Evolutionary conservation across 1,140 invertebrate species (phyloP).

Genomic region (Tetramorium alpestre): DNA sequence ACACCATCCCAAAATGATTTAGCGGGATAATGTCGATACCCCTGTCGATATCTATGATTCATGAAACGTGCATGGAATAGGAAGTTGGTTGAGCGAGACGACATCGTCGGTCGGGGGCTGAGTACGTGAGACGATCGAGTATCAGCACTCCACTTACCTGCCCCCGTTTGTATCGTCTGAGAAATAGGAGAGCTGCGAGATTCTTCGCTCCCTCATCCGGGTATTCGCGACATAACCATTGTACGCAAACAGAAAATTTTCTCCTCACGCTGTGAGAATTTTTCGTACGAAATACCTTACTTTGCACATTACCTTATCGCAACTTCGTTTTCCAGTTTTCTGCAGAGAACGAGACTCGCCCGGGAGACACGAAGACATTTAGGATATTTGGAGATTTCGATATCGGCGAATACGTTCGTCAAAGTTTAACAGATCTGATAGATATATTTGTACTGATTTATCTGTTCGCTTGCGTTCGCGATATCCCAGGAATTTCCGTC

Average conservation of each 20-base stretch:
- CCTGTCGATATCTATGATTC: constrained; percentile 45
- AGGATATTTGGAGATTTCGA: neutral
- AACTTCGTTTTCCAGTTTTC: neutral
- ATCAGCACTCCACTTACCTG: constrained; percentile 23
- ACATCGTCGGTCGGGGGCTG: neutral
- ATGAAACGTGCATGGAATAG: constrained; percentile 22
- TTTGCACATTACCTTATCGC: neutral
- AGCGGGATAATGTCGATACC: constrained; percentile 30
- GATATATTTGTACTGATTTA: constrained; percentile 37
- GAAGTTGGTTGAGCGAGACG: neutral
- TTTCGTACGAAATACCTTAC: neutral
- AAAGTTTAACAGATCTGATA: constrained; percentile 7
- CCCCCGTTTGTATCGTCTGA: constrained; percentile 24
- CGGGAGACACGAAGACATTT: neutral
- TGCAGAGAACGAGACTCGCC: neutral
- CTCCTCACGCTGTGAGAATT: neutral
- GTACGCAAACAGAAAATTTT: constrained; percentile 28
- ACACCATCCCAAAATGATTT: constrained; percentile 13
- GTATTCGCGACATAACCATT: neutral
- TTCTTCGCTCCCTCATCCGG: neutral
- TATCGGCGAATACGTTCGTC: neutral
- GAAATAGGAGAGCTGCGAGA: constrained; percentile 40
- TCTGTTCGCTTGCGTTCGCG: constrained; percentile 25
- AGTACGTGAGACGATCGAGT: constrained; percentile 40
- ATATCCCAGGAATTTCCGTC: constrained; percentile 29